phyloP scores from a whole-genome alignment of 2,797 vertebrate species.

The Uromys caudimaculatus region DNA sequence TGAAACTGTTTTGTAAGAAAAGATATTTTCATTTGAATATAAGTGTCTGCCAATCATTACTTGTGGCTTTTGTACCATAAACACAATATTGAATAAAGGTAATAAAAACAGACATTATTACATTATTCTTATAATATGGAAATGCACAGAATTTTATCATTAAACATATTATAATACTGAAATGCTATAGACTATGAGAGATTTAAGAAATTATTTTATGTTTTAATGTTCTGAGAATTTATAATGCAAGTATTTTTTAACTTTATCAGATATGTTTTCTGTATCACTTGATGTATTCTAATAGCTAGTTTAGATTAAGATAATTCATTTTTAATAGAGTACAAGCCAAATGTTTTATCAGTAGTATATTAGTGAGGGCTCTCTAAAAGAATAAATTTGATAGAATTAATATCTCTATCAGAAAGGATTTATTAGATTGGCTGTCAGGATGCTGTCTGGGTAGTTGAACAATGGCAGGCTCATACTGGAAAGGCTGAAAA shows the following conservation, averaged over 20 bases:
- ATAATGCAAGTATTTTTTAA: not conserved
- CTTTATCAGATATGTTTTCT: not conserved
- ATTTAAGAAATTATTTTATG: not conserved
- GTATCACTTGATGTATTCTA: not conserved
- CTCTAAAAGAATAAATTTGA: not conserved
- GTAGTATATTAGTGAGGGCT: not conserved
- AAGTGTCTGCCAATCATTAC: not conserved
- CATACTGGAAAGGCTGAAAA: not conserved
- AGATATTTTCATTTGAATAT: not conserved
- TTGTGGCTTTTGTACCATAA: not conserved
- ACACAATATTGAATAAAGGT: not conserved
- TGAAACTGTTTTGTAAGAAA: not conserved
- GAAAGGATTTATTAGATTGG: not conserved
- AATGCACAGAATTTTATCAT: not conserved
- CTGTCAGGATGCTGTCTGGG: not conserved
- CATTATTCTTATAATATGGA: not conserved
- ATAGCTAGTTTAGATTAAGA: not conserved
- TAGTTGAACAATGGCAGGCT: not conserved
- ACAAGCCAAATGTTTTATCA: not conserved
- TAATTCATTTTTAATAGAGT: not conserved
- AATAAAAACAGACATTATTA: not conserved
- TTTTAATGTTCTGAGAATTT: not conserved
- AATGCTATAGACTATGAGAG: not conserved
- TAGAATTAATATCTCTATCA: not conserved
- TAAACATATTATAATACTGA: not conserved